Evolutionary conservation across 2,797 vertebrate genomes (phyloP).

Genomic region (Siniperca undulata): DNA sequence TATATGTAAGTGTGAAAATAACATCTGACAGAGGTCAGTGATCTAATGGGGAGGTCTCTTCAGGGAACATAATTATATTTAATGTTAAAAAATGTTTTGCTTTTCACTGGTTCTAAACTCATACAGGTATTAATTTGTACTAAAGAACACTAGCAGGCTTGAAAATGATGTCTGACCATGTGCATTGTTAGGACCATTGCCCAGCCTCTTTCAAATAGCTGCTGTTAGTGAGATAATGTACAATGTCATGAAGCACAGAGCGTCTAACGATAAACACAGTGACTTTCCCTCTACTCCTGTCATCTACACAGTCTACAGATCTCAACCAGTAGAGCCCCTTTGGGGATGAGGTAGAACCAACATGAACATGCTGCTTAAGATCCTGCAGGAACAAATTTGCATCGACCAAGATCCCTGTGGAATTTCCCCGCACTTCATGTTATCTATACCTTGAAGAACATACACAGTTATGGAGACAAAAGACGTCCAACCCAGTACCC

Average conservation of each 20-base stretch:
- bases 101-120: neutral
- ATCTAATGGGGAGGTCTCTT: neutral
- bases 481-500: neutral
- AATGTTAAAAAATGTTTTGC: neutral
- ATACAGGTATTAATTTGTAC: neutral
- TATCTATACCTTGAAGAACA: constrained; percentile 5
- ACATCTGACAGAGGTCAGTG: neutral
- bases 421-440: neutral
- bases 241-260: neutral
- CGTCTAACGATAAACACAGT: constrained; percentile 7
- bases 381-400: constrained; percentile 37
- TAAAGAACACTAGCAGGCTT: neutral
- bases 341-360: constrained; percentile 38
- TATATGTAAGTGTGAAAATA: neutral
- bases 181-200: neutral
- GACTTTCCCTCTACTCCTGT: constrained; percentile 9
- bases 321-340: constrained; percentile 13
- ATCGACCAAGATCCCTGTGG: constrained; percentile 12
- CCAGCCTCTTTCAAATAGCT: neutral
- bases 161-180: neutral
- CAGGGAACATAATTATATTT: neutral
- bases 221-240: constrained; percentile 9
- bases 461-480: neutral
- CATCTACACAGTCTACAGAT: neutral
- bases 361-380: constrained; percentile 26